Evolutionary conservation across 2,888 invertebrate species (phyloP), one percentile per base, ranked within the genome.

Genomic region (Blastobasis adustella): DNA sequence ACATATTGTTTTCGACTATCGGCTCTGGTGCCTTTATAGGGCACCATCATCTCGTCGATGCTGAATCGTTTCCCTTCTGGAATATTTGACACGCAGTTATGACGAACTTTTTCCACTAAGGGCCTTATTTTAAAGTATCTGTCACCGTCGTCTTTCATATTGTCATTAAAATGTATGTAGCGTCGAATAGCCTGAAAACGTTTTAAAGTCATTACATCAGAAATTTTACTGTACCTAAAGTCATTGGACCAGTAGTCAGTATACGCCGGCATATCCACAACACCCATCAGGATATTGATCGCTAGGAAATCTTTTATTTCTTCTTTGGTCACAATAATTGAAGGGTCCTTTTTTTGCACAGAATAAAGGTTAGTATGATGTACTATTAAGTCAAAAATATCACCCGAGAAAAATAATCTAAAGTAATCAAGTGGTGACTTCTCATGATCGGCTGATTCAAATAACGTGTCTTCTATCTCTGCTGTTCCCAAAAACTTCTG

Each of bases 281-380:
- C 56, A 42, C 69, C 67, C 70, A 70, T 69, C 2, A 65, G 9
- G 7, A 70, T 56, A 47, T 63, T 53, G 5, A 69, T 69, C 6
- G 62, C 61, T 36, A 69, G 38, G 60, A 69, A 69, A 55, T 63
- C 60, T 10, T 53, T 45, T 10, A 67, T 48, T 45, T 69, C 65
- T n/a, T 64, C 58, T 51, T 49, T 38, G n/a, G 54, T 58, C 41
- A 52, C 49, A 41, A 53, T 52, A 6, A 58, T 23, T 37, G 59
- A 46, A 8, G 59, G 58, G 43, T 55, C 54, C 50, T 46, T 55
- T 10, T 47, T 46, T 54, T 63, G 55, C 36, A 56, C 49, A 8
- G 55, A 55, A 44, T 62, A 63, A 10, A 57, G 39, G 51, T 65
- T 61, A 45, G 61, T 54, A 5, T 58, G 46, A 23, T 52, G 37